Evolutionary conservation across 2,113 vertebrate genomes (phyloP).

Genomic region (Bubo bubo): DNA sequence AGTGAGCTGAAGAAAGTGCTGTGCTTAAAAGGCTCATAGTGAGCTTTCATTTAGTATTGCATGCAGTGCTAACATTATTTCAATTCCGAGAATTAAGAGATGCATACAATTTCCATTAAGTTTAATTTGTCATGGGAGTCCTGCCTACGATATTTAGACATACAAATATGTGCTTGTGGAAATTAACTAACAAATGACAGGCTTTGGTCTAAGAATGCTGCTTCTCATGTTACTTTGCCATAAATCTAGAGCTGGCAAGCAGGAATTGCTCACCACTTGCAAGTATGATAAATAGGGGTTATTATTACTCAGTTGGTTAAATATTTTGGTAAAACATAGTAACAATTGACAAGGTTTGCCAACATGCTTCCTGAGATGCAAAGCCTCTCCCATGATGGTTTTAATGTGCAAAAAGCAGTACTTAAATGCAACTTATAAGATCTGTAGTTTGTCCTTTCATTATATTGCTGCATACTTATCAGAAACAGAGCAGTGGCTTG

Average conservation of each 20-base stretch:
- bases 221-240: background rate
- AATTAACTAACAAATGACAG: background rate
- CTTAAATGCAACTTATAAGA: background rate
- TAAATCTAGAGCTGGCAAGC: background rate
- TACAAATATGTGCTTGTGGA: conserved; percentile 27
- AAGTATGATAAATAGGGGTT: background rate
- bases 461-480: background rate
- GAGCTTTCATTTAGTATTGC: conserved; percentile 39
- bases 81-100: background rate
- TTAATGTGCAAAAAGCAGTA: background rate
- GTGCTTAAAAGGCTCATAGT: conserved; percentile 16
- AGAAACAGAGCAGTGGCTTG: background rate
- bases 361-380: background rate
- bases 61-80: background rate
- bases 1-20: conserved; percentile 42
- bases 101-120: background rate
- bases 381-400: background rate
- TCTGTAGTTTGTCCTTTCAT: background rate
- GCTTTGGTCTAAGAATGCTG: background rate
- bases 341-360: background rate
- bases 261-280: background rate
- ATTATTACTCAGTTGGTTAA: background rate
- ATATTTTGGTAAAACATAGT: conserved; percentile 13
- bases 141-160: background rate
- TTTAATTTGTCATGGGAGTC: background rate